Percentiles rank a stretch among this genome's conserved stretches.
These are phyloP conservation scores for Eupithecia tripunctaria DNA, from an alignment of 2,888 invertebrate species.

Conservation along the genomic window DNA sequence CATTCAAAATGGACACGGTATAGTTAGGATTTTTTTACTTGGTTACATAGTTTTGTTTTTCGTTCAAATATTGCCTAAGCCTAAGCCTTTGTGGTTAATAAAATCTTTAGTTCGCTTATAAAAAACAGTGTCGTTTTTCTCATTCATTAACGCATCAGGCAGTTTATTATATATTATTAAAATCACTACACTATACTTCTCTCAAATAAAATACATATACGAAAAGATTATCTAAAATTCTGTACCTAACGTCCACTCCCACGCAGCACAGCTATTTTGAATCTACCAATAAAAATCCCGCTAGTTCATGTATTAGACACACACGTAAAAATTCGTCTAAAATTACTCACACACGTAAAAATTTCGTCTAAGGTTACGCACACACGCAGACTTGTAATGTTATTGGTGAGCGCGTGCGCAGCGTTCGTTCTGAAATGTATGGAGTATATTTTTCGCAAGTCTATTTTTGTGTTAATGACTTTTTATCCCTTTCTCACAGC, in stretches of 20 bases:
- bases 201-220: not conserved
- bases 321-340: constrained; percentile 52
- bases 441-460: constrained; percentile 75
- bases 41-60: too few species aligned
- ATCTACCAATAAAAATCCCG: constrained; percentile 40
- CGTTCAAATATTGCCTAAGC: too few species aligned
- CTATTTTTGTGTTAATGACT: constrained; percentile 79
- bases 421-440: constrained; percentile 62
- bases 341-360: constrained; percentile 49
- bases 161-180: too few species aligned
- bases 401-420: constrained; percentile 62
- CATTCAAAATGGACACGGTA: too few species aligned
- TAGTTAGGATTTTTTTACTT: too few species aligned
- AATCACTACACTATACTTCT: too few species aligned
- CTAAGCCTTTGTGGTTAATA: too few species aligned
- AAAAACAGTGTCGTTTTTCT: too few species aligned
- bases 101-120: too few species aligned
- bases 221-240: constrained; percentile 19
- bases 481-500: constrained; percentile 68
- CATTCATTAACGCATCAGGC: too few species aligned
- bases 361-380: constrained; percentile 53
- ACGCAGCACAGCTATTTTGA: constrained; percentile 30
- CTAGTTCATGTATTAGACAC: constrained; percentile 42
- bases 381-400: constrained; percentile 48
- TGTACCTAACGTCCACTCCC: constrained; percentile 14